Evolutionary conservation across 2,113 vertebrate species (phyloP).

Genomic region (Pomatorhinus ruficollis): DNA sequence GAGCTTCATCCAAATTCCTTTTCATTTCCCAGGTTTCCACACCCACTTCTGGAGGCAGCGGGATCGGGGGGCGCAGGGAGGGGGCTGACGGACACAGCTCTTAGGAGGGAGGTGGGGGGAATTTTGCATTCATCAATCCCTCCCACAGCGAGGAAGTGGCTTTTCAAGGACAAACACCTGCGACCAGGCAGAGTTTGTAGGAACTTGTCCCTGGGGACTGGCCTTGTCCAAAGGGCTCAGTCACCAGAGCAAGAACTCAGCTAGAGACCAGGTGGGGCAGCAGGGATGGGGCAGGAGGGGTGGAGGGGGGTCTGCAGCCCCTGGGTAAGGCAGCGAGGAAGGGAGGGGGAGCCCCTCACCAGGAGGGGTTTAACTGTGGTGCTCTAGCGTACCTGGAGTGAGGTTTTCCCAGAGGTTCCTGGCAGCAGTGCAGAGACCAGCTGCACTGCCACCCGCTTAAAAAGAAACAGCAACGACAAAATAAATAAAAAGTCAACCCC

Average conservation of each 20-base stretch:
- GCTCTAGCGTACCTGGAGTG: constrained; percentile 66
- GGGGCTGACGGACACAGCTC: neutral
- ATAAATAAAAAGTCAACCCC: constrained; percentile 59
- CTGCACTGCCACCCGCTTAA: constrained; percentile 15
- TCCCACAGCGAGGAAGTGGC: neutral
- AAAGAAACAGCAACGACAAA: constrained; percentile 19
- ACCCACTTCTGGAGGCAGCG: neutral
- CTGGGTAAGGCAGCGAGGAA: constrained; percentile 8
- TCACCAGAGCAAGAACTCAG: neutral
- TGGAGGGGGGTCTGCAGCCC: neutral
- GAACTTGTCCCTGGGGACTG: neutral
- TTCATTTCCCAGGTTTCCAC: neutral
- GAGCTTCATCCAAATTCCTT: constrained; percentile 11
- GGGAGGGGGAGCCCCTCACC: constrained; percentile 36
- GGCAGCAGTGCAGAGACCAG: constrained; percentile 38
- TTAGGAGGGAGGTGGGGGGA: neutral
- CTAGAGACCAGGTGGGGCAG: neutral
- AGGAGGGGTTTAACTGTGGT: constrained; percentile 31
- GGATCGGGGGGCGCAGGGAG: neutral
- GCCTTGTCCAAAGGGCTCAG: constrained; percentile 53
- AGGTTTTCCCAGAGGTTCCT: constrained; percentile 61
- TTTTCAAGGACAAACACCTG: constrained; percentile 24
- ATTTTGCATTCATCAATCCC: neutral
- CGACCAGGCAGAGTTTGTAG: constrained; percentile 53
- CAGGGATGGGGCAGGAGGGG: neutral